phyloP scores from a whole-genome alignment of 2,797 vertebrate species.

The Hyperoplus immaculatus region DNA sequence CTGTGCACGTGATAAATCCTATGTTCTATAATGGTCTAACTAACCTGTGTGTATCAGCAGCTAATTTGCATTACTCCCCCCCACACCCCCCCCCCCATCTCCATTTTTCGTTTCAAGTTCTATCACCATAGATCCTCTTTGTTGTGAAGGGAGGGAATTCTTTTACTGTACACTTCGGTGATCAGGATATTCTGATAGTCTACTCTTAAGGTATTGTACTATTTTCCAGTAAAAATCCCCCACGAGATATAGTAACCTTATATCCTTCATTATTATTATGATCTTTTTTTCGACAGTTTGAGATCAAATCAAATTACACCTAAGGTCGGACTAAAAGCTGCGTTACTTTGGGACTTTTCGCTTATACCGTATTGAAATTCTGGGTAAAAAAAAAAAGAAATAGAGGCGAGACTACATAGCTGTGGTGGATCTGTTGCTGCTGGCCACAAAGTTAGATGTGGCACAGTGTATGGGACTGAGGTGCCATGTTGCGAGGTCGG shows the following conservation, averaged over 20 bases:
- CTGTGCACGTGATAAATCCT: conserved; percentile 12
- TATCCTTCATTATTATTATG: background rate
- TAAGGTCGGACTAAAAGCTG: background rate
- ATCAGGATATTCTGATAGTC: background rate
- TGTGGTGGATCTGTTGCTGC: background rate
- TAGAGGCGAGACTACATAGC: too few relatives aligned
- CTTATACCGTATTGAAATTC: background rate
- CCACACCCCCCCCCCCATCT: too few relatives aligned
- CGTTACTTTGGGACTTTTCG: background rate
- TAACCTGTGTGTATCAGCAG: conserved; percentile 4
- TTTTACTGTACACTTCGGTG: background rate
- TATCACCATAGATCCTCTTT: conserved; percentile 15
- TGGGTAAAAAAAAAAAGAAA: too few relatives aligned
- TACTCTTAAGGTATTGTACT: background rate
- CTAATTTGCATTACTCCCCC: conserved; percentile 23
- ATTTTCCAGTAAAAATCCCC: background rate
- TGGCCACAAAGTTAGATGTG: conserved; percentile 17
- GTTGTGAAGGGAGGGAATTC: background rate
- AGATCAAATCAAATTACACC: background rate
- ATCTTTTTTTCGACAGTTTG: background rate
- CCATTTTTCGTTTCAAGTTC: conserved; percentile 12
- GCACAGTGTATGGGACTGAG: conserved; percentile 10
- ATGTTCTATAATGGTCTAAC: background rate
- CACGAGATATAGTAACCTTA: background rate
- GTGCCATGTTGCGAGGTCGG: conserved; percentile 64